These are phyloP conservation scores for Perdita meconis DNA, from an alignment of 2,888 invertebrate genomes.

Conservation along the genomic window DNA sequence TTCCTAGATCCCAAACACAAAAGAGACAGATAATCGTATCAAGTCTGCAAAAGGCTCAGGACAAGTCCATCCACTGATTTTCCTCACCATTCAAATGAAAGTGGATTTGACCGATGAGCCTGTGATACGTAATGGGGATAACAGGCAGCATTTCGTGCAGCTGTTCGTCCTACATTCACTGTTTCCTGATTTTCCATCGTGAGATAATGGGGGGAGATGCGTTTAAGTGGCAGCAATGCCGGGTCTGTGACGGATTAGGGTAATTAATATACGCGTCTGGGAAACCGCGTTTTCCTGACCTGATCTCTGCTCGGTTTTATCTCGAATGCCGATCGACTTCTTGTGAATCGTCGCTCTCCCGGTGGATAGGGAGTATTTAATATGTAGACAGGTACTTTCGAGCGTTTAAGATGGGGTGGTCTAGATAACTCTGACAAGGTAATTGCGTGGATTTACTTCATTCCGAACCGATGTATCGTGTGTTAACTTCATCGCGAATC, in stretches of 20 bases:
- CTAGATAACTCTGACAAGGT: not conserved
- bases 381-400: not conserved
- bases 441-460: not conserved
- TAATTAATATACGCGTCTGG: constrained; percentile 27
- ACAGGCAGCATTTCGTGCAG: constrained; percentile 3
- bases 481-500: no score
- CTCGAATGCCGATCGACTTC: constrained; percentile 3
- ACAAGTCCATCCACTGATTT: constrained; percentile 25
- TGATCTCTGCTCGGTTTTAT: not conserved
- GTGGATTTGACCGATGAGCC: constrained; percentile 15
- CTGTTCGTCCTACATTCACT: constrained; percentile 12
- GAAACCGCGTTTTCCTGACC: constrained; percentile 3
- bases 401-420: not conserved
- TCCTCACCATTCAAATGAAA: constrained; percentile 8
- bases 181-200: constrained; percentile 9
- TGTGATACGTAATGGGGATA: not conserved
- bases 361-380: not conserved
- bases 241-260: constrained; percentile 13
- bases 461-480: no score
- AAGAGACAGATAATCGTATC: no score
- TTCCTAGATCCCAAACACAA: no score
- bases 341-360: not conserved
- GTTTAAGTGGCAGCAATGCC: constrained; percentile 13
- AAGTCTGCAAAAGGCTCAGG: no score
- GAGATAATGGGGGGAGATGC: constrained; percentile 13